Evolutionary conservation across 2,797 vertebrate species (phyloP).

Genomic region (Furcifer pardalis): DNA sequence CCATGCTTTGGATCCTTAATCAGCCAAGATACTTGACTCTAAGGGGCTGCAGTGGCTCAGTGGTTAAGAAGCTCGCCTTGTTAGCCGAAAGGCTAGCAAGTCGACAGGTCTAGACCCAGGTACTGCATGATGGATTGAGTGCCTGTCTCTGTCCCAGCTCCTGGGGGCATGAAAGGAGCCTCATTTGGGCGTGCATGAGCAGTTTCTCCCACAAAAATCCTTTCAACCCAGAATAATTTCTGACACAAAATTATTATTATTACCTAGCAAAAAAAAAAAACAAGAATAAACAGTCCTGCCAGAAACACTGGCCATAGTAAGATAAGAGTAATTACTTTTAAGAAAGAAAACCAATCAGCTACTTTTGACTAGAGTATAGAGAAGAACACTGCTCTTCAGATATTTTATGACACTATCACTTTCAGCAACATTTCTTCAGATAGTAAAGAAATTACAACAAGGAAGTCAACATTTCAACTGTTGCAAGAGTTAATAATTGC

Average conservation of each 20-base stretch:
- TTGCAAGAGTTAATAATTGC: constrained; percentile 9
- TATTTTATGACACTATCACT: neutral
- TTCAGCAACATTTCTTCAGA: neutral
- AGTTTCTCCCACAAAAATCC: too few species aligned
- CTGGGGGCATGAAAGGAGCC: too few species aligned
- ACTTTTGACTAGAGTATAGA: neutral
- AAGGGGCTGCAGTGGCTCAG: too few species aligned
- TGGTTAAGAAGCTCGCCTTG: too few species aligned
- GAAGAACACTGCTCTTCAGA: neutral
- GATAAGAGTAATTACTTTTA: neutral
- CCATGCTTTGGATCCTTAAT: neutral
- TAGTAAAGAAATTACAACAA: neutral
- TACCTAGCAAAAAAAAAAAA: neutral
- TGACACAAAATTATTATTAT: too few species aligned
- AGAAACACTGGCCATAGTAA: neutral
- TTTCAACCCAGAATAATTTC: too few species aligned
- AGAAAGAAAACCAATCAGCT: neutral
- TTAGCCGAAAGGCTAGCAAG: too few species aligned
- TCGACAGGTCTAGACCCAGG: too few species aligned
- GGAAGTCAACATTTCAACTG: neutral
- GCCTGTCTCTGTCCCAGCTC: too few species aligned
- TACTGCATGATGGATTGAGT: too few species aligned
- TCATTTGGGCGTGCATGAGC: too few species aligned
- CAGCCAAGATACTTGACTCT: neutral
- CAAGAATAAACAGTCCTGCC: neutral